Evolutionary conservation across 2,888 invertebrate genomes (phyloP).

Genomic region (Ectemnius cavifrons): DNA sequence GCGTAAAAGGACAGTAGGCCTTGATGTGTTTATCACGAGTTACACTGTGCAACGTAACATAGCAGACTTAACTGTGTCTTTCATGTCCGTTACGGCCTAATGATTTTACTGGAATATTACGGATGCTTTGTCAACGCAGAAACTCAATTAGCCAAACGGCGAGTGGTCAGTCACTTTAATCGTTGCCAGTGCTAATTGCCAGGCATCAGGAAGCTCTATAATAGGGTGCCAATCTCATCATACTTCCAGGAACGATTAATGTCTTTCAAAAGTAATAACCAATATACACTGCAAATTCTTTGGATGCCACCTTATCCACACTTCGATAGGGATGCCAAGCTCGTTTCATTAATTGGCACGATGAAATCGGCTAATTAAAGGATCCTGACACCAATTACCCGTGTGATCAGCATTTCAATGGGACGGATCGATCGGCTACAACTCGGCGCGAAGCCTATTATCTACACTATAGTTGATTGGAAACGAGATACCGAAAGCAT

Average conservation of each 20-base stretch:
- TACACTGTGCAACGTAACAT: constrained; percentile 22
- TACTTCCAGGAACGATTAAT: constrained; percentile 14
- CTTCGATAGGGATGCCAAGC: neutral
- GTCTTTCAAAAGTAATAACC: neutral
- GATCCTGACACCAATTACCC: constrained; percentile 3
- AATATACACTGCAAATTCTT: neutral
- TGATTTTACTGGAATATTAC: constrained; percentile 29
- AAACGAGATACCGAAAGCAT: too few species aligned
- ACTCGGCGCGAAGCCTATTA: too few species aligned
- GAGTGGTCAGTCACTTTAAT: constrained; percentile 37
- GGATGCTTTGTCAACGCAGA: constrained; percentile 26
- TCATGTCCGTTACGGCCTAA: constrained; percentile 26
- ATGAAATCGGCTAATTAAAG: neutral
- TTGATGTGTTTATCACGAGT: too few species aligned
- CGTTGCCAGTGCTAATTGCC: constrained; percentile 34
- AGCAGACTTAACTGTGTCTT: constrained; percentile 11
- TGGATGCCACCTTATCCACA: neutral
- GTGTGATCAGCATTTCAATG: neutral
- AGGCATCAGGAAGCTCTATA: constrained; percentile 19
- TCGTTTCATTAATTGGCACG: neutral
- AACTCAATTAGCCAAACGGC: constrained; percentile 37
- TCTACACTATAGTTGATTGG: too few species aligned
- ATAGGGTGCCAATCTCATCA: constrained; percentile 18
- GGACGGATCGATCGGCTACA: neutral
- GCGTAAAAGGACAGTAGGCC: too few species aligned